phyloP scores from a whole-genome alignment of 1,140 invertebrate genomes.

The Drosophila insularis region DNA sequence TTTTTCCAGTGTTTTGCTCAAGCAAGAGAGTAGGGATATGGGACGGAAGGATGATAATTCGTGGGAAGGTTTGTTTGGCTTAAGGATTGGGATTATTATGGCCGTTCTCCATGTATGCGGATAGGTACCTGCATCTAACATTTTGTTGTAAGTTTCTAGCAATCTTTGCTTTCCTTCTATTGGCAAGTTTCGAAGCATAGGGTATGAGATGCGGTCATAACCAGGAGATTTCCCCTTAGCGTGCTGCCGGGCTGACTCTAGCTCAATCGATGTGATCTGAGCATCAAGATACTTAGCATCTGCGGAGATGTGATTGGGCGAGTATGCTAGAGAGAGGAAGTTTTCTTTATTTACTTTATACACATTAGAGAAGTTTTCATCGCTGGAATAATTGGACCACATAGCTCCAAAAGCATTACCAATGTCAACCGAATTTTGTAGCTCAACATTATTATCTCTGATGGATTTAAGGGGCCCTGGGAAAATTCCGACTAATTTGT shows the following conservation, averaged over 20 bases:
- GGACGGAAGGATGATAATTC: constrained; percentile 23
- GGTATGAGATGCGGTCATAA: not conserved
- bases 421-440: constrained; percentile 13
- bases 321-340: too few relatives aligned
- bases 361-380: not conserved
- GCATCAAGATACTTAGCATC: constrained; percentile 6
- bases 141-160: constrained; percentile 6
- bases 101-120: constrained; percentile 19
- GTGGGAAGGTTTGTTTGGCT: constrained; percentile 26
- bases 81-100: constrained; percentile 26
- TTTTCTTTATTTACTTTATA: too few relatives aligned
- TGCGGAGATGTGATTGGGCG: too few relatives aligned
- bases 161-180: constrained; percentile 3
- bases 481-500: constrained; percentile 1
- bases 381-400: constrained; percentile 3
- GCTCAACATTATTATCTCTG: constrained; percentile 9
- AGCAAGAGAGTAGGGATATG: constrained; percentile 5
- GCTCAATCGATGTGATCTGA: not conserved
- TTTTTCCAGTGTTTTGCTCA: too few relatives aligned
- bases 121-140: not conserved
- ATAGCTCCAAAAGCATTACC: constrained; percentile 9
- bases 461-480: not conserved
- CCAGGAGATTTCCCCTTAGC: not conserved
- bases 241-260: constrained; percentile 1
- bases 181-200: constrained; percentile 3